Evolutionary conservation across 2,888 invertebrate species (phyloP).

Genomic region (Euproctis similis): DNA sequence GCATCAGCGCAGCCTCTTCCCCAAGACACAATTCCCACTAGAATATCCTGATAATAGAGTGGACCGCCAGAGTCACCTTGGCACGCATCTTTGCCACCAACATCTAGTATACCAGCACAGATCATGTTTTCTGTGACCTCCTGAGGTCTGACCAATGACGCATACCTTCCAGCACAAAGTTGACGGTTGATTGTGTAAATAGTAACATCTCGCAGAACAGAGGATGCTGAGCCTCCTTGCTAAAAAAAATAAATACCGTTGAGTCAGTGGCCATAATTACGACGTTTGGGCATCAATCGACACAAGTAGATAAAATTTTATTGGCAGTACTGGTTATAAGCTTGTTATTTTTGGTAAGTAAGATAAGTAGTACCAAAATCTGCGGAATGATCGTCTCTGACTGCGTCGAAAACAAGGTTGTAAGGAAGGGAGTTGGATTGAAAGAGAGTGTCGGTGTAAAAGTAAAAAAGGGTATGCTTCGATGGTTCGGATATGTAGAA

Average conservation of each 20-base stretch:
- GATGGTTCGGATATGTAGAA: too few relatives aligned
- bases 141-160: conserved; percentile 1
- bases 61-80: conserved; percentile 72
- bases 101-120: conserved; percentile 41
- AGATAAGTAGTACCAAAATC: too few relatives aligned
- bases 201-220: conserved; percentile 6
- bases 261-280: too few relatives aligned
- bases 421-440: too few relatives aligned
- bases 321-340: too few relatives aligned
- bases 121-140: conserved; percentile 47
- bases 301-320: too few relatives aligned
- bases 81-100: conserved; percentile 43
- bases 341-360: too few relatives aligned
- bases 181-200: conserved; percentile 11
- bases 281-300: too few relatives aligned
- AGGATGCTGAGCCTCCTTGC: conserved; percentile 4
- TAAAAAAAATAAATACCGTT: conserved; percentile 1
- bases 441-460: too few relatives aligned
- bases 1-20: conserved; percentile 60
- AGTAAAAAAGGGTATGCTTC: too few relatives aligned
- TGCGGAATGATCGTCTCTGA: too few relatives aligned
- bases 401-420: too few relatives aligned
- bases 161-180: conserved; percentile 10
- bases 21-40: conserved; percentile 67
- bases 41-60: conserved; percentile 38